Base-by-base conservation (phyloP, 1,140 invertebrate species). In the Meloidogyne hapla region DNA sequence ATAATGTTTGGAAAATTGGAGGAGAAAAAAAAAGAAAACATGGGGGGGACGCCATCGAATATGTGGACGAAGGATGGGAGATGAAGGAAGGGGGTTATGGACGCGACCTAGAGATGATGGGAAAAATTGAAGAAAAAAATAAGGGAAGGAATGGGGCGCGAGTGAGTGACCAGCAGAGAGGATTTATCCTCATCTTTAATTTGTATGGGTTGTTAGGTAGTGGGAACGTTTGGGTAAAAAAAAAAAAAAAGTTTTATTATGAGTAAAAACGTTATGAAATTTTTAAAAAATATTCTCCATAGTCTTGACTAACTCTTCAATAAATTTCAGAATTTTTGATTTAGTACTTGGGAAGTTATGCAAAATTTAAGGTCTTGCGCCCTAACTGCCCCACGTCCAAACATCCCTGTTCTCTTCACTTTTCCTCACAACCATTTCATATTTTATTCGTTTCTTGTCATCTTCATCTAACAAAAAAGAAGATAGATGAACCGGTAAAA, bases 161-260 rank as follows among this genome's bases (percentile, higher is more conserved):
- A 69, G 26, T 45, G 33, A 45, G 68, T 69, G 68, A 69, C 68
- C 42, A 61, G 6, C 8, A 68, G 64, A 21, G 13, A 68, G 25
- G 8, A 68, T 40, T 25, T 33, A 21, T 33, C 66, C 66, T 33
- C 33, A 5, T 33, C 33, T 33, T 33, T 8, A 33, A 33, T 33
- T 33, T 33, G 33, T 33, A 33, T 33, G 8, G 33, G 33, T 5
- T 3, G 33, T 5, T 5, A 2, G 33, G 33, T 3, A 8, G 8
- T 8, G 33, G 33, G 33, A 33, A 33, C 33, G 33, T 33, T 8
- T 33, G 33, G n/a, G n/a, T n/a, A n/a, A n/a, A n/a, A n/a, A n/a
- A n/a, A n/a, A n/a, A n/a, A n/a, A n/a, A n/a, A n/a, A n/a, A n/a
- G n/a, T n/a, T n/a, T n/a, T n/a, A n/a, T n/a, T n/a, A n/a, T n/a